These are phyloP conservation scores for Vidua chalybeata DNA, from an alignment of 2,113 vertebrate species.

Conservation along the genomic window DNA sequence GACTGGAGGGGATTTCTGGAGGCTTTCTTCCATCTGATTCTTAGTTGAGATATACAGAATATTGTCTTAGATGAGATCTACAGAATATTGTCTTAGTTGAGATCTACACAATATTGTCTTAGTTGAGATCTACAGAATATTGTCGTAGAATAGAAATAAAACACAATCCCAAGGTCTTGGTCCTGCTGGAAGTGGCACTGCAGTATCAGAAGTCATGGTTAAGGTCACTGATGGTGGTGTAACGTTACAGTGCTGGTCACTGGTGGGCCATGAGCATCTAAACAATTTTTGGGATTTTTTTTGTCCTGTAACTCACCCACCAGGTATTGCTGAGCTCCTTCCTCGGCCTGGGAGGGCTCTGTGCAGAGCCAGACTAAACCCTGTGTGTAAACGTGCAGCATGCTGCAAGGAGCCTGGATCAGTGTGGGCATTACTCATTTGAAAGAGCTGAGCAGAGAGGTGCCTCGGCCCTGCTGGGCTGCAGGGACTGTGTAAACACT, in stretches of 20 bases:
- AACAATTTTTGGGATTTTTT: rapidly evolving
- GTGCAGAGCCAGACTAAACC: background rate
- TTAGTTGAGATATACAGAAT: background rate
- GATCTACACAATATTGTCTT: background rate
- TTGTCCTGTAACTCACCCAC: background rate
- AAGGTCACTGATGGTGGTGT: rapidly evolving
- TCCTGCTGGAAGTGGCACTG: background rate
- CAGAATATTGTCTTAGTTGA: background rate
- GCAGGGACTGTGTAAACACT: background rate
- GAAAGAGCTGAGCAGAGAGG: background rate
- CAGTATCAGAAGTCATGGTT: background rate
- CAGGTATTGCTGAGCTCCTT: background rate
- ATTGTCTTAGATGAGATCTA: background rate
- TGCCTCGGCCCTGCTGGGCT: background rate
- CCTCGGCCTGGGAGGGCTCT: background rate
- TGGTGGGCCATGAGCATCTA: background rate
- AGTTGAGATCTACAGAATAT: background rate
- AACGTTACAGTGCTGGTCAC: background rate
- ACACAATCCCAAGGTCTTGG: background rate
- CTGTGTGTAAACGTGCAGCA: rapidly evolving
- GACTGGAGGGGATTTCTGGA: background rate
- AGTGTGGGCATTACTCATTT: background rate
- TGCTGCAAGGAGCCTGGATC: background rate
- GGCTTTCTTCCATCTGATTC: background rate
- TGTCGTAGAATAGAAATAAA: background rate